Percentiles rank a stretch among this genome's conserved stretches.
phyloP scores from a whole-genome alignment of 2,888 invertebrate species.

The Harmothoe impar region DNA sequence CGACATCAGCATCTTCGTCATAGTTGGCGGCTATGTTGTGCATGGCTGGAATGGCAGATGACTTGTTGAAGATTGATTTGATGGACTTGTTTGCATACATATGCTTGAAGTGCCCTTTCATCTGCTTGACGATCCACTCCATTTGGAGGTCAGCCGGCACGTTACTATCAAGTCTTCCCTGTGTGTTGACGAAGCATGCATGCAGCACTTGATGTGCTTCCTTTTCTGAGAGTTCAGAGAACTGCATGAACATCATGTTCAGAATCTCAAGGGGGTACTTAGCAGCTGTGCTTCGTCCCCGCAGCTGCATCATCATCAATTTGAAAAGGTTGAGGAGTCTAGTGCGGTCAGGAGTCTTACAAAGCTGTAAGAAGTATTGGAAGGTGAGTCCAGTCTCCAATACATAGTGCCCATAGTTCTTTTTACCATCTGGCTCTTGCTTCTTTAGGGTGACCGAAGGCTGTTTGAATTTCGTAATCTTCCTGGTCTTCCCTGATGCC shows the following conservation, averaged over 20 bases:
- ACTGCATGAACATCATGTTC: neutral
- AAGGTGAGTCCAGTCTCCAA: constrained; percentile 42
- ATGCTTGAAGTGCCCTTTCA: neutral
- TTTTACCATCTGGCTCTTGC: neutral
- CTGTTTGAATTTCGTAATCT: neutral
- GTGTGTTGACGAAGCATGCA: constrained; percentile 3
- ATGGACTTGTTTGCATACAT: neutral
- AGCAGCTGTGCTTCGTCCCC: neutral
- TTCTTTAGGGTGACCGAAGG: no score
- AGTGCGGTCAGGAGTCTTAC: neutral
- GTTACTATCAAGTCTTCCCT: neutral
- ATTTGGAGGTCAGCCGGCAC: neutral
- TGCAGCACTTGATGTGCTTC: neutral
- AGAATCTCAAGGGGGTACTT: neutral
- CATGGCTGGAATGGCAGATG: neutral
- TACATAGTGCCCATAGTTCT: constrained; percentile 42
- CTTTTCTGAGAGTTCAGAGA: neutral
- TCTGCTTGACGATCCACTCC: neutral
- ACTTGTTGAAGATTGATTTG: neutral
- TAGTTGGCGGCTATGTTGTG: neutral
- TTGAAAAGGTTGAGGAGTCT: neutral
- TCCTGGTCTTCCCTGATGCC: neutral
- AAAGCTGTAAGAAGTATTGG: constrained; percentile 19
- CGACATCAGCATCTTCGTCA: neutral
- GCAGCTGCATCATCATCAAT: neutral